A percentile compares a stretch with the other conserved stretches of the same genome.
These are phyloP conservation scores for Lagopus leucura DNA, from an alignment of 2,113 vertebrate species.

Conservation along the genomic window DNA sequence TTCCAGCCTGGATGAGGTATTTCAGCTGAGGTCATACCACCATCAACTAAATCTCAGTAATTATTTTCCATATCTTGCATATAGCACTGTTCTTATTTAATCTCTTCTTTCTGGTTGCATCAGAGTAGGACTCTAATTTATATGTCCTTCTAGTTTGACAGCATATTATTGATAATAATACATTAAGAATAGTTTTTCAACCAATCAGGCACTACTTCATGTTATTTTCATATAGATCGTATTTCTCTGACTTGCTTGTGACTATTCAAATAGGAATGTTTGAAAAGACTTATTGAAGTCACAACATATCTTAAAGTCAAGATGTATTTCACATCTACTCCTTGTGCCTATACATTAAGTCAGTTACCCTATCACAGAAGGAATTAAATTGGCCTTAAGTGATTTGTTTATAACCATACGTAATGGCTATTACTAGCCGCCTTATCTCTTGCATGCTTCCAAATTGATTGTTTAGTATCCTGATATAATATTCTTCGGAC, in stretches of 20 bases:
- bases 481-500: background rate
- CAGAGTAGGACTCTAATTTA: background rate
- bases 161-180: slow-evolving; percentile 6
- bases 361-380: background rate
- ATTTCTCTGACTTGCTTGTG: background rate
- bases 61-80: background rate
- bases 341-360: background rate
- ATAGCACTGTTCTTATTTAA: background rate
- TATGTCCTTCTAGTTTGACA: slow-evolving; percentile 10
- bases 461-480: background rate
- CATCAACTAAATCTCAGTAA: slow-evolving; percentile 11
- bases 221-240: background rate
- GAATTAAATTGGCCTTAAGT: background rate
- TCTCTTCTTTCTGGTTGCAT: background rate
- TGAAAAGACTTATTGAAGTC: slow-evolving; percentile 15
- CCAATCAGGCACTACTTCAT: background rate
- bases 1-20: background rate
- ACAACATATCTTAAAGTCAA: slow-evolving; percentile 2
- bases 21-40: background rate
- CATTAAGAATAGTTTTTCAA: slow-evolving; percentile 20
- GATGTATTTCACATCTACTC: background rate
- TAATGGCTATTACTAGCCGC: background rate
- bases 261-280: slow-evolving; percentile 14
- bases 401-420: slow-evolving; percentile 4
- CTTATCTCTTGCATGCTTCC: background rate